Evolutionary conservation across 2,113 vertebrate species (phyloP).

Genomic region (Callipepla californica): DNA sequence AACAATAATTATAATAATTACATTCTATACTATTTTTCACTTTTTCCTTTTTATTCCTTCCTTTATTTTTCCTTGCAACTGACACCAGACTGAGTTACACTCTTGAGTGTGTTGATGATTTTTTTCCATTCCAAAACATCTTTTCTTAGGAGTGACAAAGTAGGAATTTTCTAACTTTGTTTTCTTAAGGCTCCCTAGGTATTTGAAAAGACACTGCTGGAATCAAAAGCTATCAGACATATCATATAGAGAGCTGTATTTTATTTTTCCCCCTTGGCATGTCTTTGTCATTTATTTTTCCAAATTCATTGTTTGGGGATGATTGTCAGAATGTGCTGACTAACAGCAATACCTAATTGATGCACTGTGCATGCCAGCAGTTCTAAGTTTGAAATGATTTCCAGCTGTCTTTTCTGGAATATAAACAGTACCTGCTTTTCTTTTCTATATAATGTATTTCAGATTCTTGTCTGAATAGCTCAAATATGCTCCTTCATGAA

Average conservation of each 20-base stretch:
- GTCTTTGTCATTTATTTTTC: slow-evolving; percentile 37
- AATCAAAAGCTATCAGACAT: background rate
- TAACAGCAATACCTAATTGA: slow-evolving; percentile 52
- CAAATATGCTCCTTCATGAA: slow-evolving; percentile 12
- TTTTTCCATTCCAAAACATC: background rate
- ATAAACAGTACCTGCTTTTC: slow-evolving; percentile 47
- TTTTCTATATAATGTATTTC: slow-evolving; percentile 24
- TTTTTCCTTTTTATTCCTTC: background rate
- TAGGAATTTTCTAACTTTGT: background rate
- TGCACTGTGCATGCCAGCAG: background rate
- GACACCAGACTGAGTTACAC: background rate
- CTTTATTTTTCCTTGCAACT: background rate
- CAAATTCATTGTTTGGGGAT: slow-evolving; percentile 11
- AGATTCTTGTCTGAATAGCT: background rate
- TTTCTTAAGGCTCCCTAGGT: background rate
- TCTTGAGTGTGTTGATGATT: background rate
- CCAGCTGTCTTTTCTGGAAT: slow-evolving; percentile 56
- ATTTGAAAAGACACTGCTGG: background rate
- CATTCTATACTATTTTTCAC: background rate
- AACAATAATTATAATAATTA: background rate
- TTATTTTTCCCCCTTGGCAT: background rate
- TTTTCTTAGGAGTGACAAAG: background rate
- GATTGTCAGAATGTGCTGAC: slow-evolving; percentile 59
- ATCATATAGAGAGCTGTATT: background rate
- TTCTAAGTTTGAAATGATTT: slow-evolving; percentile 51